These are phyloP conservation scores for Epicauta chinensis DNA, from an alignment of 1,140 invertebrate genomes.

Conservation along the genomic window DNA sequence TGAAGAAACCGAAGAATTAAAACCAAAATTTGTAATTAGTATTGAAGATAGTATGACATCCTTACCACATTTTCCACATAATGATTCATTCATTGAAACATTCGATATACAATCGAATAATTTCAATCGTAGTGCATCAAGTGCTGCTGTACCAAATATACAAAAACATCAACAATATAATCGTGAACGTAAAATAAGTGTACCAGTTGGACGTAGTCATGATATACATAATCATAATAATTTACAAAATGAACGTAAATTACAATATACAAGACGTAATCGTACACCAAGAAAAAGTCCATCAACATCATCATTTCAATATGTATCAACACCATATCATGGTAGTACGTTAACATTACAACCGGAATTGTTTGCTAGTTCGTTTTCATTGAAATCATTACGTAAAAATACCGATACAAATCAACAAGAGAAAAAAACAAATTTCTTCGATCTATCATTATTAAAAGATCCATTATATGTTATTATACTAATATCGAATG, in stretches of 20 bases:
- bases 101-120: conserved; percentile 24
- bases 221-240: conserved; percentile 2
- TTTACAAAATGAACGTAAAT: conserved; percentile 3
- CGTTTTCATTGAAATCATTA: conserved; percentile 61
- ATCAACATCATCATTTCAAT: conserved; percentile 73
- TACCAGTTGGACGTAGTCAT: conserved; percentile 43
- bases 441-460: conserved; percentile 67
- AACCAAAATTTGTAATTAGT: conserved; percentile 37
- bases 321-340: conserved; percentile 75
- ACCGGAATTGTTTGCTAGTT: conserved; percentile 68
- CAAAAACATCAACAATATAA: conserved; percentile 34
- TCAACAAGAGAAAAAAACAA: conserved; percentile 42
- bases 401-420: neutral
- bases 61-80: conserved; percentile 31
- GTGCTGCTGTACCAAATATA: conserved; percentile 49
- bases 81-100: conserved; percentile 34
- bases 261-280: conserved; percentile 28
- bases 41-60: conserved; percentile 37
- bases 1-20: conserved; percentile 40
- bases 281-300: conserved; percentile 56
- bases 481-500: conserved; percentile 75
- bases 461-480: conserved; percentile 73
- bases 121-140: conserved; percentile 48
- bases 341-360: conserved; percentile 73
- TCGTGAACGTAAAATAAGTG: conserved; percentile 49